Evolutionary conservation across 2,888 invertebrate species (phyloP).

Genomic region (Heliothis peltigera): DNA sequence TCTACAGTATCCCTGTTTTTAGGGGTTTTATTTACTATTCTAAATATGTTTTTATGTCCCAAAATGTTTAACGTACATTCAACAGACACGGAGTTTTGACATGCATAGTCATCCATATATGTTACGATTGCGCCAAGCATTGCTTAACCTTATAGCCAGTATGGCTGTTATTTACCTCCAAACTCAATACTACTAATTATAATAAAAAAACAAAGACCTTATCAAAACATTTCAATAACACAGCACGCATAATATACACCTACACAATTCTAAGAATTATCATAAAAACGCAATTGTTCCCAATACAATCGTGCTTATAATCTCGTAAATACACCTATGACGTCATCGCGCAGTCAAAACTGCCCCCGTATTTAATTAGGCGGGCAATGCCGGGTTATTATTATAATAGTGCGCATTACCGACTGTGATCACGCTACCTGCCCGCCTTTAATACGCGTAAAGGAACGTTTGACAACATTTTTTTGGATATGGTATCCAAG

Average conservation of each 20-base stretch:
- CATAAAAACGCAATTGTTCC: constrained; percentile 37
- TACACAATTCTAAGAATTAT: constrained; percentile 20
- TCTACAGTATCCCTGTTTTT: too few relatives aligned
- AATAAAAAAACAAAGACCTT: constrained; percentile 5
- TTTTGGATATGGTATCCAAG: constrained; percentile 48
- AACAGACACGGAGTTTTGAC: too few relatives aligned
- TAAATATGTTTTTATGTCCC: too few relatives aligned
- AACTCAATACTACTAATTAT: constrained; percentile 8
- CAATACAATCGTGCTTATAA: constrained; percentile 26
- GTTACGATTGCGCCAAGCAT: too few relatives aligned
- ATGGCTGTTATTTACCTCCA: too few relatives aligned
- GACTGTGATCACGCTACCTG: constrained; percentile 68
- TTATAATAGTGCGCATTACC: constrained; percentile 66
- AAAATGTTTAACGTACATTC: too few relatives aligned
- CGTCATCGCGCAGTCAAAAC: constrained; percentile 35
- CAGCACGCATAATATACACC: not conserved
- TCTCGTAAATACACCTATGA: constrained; percentile 50
- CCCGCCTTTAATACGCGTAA: constrained; percentile 53
- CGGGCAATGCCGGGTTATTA: constrained; percentile 52
- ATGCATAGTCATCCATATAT: too few relatives aligned
- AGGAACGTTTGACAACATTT: constrained; percentile 8
- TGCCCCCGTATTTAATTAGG: constrained; percentile 63
- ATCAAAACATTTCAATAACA: constrained; percentile 28
- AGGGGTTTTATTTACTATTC: too few relatives aligned
- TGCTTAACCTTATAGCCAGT: too few relatives aligned